phyloP scores from a whole-genome alignment of 2,797 vertebrate species.

The Myiotriccus ornatus region DNA sequence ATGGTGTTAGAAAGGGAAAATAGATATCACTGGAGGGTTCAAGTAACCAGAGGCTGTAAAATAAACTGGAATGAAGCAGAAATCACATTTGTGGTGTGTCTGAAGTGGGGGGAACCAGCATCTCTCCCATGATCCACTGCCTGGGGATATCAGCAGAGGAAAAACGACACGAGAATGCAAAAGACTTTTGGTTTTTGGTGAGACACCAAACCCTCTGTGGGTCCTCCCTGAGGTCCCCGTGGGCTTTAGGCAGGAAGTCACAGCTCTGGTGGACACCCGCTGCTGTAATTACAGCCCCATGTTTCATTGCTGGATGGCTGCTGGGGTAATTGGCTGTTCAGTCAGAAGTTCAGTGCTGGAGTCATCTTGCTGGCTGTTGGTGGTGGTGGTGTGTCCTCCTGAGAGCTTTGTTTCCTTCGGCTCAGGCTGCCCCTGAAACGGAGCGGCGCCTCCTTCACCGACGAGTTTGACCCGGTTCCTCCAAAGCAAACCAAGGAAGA shows the following conservation, averaged over 20 bases:
- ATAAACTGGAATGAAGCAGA: background rate
- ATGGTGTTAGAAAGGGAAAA: background rate
- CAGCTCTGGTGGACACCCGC: background rate
- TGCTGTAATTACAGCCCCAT: background rate
- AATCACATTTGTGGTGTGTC: background rate
- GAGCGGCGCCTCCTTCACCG: slow-evolving; percentile 76
- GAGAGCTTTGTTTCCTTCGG: background rate
- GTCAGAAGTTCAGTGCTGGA: background rate
- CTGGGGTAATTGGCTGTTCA: background rate
- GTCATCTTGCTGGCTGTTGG: background rate
- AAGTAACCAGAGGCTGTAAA: background rate
- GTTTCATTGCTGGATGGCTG: background rate
- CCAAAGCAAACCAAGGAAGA: slow-evolving; percentile 84
- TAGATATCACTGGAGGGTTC: background rate
- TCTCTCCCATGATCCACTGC: background rate
- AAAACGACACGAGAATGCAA: background rate
- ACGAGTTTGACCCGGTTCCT: slow-evolving; percentile 76
- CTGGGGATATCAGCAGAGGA: background rate
- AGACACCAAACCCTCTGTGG: background rate
- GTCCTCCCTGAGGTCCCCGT: background rate
- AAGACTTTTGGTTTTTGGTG: background rate
- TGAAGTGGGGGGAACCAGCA: background rate
- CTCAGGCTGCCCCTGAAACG: slow-evolving; percentile 85
- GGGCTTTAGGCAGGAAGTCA: background rate
- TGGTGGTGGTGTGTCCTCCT: background rate